These are phyloP conservation scores for Orchestia grillus DNA, from an alignment of 1,140 invertebrate genomes.

Conservation along the genomic window DNA sequence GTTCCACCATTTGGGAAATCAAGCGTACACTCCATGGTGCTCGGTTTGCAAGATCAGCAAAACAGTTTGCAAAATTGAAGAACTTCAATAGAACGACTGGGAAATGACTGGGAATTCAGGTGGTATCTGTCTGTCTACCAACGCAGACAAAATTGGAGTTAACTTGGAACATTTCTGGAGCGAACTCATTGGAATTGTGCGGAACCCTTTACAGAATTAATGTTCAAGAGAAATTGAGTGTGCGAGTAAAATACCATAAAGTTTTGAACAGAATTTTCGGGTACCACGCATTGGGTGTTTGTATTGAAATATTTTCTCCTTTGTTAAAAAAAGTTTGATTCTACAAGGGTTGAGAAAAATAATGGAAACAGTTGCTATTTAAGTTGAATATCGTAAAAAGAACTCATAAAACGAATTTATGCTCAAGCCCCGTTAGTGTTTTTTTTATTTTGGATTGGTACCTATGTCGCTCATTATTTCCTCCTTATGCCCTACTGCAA, in stretches of 20 bases:
- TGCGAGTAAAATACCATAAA: background rate
- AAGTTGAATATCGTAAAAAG: too few relatives aligned
- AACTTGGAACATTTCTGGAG: background rate
- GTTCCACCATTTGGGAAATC: conserved; percentile 49
- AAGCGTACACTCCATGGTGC: conserved; percentile 8
- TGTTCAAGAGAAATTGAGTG: background rate
- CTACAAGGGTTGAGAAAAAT: too few relatives aligned
- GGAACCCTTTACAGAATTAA: too few relatives aligned
- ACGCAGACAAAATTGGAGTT: background rate
- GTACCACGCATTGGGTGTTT: background rate
- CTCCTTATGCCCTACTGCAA: too few relatives aligned
- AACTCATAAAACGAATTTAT: too few relatives aligned
- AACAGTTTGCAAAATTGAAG: conserved; percentile 53
- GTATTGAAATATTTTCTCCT: background rate
- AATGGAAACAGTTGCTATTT: too few relatives aligned
- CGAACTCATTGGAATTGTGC: background rate
- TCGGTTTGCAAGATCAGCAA: conserved; percentile 46
- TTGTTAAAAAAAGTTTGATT: background rate
- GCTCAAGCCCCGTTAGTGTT: too few relatives aligned
- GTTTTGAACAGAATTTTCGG: background rate
- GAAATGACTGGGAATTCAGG: conserved; percentile 8
- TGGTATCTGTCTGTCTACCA: background rate
- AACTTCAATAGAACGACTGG: conserved; percentile 41
- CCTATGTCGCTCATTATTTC: too few relatives aligned
- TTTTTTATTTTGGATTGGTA: too few relatives aligned